Conservation (phyloP, 37 sponge, comb jelly and placozoan genomes). For the Axinella damicornis region DNA sequence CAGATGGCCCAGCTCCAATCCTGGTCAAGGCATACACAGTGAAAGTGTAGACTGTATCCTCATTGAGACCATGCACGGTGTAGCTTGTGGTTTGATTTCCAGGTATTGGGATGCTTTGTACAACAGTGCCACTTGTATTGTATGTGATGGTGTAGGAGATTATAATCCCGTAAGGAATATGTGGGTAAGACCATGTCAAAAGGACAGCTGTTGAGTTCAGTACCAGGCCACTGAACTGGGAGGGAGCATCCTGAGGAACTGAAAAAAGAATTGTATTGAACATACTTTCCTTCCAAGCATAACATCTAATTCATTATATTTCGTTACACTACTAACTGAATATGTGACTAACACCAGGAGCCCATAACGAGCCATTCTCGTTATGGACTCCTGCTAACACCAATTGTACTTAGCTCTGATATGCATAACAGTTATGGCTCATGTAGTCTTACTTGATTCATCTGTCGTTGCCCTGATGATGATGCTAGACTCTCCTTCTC, state of each 20-base stretch:
- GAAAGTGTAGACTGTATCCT: not conserved
- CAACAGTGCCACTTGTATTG: not conserved
- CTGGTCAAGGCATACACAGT: not conserved
- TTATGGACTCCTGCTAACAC: no score
- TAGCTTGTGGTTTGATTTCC: not conserved
- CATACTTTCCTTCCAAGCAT: not conserved
- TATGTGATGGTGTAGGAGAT: not conserved
- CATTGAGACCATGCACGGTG: not conserved
- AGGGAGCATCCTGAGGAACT: no score
- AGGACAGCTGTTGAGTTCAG: slow-evolving; percentile 1
- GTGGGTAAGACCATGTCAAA: slow-evolving; percentile 16
- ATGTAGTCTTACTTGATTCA: not conserved
- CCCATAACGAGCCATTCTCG: no score
- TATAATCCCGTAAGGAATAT: not conserved
- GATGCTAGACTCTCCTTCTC: not conserved
- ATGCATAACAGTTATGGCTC: no score
- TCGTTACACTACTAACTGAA: no score
- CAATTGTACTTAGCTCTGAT: no score
- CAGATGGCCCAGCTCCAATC: not conserved
- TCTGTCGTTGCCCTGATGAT: no score
- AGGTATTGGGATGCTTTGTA: no score
- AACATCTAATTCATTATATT: no score
- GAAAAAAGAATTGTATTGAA: not conserved
- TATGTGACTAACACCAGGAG: no score
- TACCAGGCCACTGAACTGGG: no score